Evolutionary conservation across 2,888 invertebrate genomes (phyloP).

Genomic region (Melangyna quadrimaculata): DNA sequence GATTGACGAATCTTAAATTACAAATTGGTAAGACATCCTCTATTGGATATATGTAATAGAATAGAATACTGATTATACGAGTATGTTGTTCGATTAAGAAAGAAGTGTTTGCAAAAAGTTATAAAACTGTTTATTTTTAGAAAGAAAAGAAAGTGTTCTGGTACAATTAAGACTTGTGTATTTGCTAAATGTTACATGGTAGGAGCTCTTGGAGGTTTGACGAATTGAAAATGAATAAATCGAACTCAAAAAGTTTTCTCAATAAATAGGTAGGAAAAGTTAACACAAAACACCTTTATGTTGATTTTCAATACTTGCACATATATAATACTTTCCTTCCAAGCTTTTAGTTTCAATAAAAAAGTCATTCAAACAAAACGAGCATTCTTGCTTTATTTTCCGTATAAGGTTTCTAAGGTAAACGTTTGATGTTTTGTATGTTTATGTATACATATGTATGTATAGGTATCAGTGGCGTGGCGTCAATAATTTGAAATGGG

Average conservation of each 20-base stretch:
- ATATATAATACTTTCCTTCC: neutral
- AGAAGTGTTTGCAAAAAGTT: neutral
- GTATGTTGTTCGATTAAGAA: neutral
- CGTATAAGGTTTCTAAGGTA: neutral
- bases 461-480: too few relatives aligned
- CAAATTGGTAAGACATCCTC: neutral
- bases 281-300: neutral
- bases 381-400: neutral
- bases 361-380: neutral
- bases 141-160: neutral
- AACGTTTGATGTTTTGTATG: neutral
- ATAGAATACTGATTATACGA: slow-evolving; percentile 27
- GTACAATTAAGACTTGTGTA: neutral
- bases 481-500: too few relatives aligned
- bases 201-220: neutral
- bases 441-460: too few relatives aligned
- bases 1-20: slow-evolving; percentile 36
- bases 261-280: neutral
- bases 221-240: neutral
- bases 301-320: neutral
- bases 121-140: neutral
- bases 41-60: too few relatives aligned
- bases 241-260: neutral
- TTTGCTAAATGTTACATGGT: neutral
- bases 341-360: neutral